phyloP scores from a whole-genome alignment of 1,140 invertebrate species.

The Palaemon carinicauda region DNA sequence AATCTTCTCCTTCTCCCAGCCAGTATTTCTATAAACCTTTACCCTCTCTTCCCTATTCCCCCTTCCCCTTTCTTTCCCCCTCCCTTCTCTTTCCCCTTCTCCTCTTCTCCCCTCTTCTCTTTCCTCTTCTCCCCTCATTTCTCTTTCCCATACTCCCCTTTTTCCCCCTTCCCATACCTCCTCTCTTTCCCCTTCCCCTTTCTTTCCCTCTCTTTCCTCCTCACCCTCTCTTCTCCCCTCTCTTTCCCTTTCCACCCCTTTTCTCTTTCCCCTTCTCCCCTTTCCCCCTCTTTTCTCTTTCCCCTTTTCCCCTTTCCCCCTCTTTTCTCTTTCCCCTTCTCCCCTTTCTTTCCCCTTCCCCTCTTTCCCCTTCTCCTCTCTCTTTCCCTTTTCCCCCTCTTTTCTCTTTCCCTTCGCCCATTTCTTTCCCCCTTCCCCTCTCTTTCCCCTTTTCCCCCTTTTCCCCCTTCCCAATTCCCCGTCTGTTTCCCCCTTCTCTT shows the following conservation, averaged over 20 bases:
- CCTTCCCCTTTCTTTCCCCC: neutral
- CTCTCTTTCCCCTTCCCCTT: neutral
- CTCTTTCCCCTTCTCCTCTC: constrained; percentile 47
- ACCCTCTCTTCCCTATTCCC: neutral
- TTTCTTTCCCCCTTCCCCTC: constrained; percentile 44
- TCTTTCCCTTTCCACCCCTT: too few species aligned
- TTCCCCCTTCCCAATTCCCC: too few species aligned
- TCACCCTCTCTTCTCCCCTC: neutral
- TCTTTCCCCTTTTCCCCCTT: constrained; percentile 87
- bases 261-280: neutral
- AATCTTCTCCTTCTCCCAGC: neutral
- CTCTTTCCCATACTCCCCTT: too few species aligned
- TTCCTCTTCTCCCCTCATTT: neutral
- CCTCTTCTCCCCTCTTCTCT: neutral
- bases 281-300: neutral
- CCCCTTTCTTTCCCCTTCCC: neutral
- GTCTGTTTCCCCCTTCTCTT: neutral
- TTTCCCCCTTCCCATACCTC: too few species aligned
- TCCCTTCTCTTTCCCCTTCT: neutral
- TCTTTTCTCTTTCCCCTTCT: constrained; percentile 60
- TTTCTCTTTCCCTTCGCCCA: constrained; percentile 53
- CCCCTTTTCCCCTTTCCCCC: neutral
- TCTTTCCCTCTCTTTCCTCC: neutral
- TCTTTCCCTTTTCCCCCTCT: constrained; percentile 87
- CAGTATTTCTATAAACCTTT: neutral